phyloP scores from a whole-genome alignment of 2,888 invertebrate species.

The Stictocephala bisonia region DNA sequence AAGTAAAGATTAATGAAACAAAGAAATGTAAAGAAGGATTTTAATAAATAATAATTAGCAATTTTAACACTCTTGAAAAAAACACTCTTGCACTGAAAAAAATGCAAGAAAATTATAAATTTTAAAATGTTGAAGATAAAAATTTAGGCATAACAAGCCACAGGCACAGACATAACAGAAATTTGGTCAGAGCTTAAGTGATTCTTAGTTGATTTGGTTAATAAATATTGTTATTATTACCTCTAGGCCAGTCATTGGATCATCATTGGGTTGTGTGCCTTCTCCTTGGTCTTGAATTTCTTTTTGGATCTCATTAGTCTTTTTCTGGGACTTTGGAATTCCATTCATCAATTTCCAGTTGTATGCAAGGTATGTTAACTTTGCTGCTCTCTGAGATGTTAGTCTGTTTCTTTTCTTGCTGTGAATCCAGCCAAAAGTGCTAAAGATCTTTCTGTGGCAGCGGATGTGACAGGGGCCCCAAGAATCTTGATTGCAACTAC shows the following conservation, averaged over 20 bases:
- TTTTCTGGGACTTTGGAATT: slow-evolving; percentile 3
- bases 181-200: slow-evolving; percentile 23
- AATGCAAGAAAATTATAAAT: slow-evolving; percentile 21
- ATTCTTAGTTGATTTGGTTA: slow-evolving; percentile 20
- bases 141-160: slow-evolving; percentile 25
- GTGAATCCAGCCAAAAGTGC: slow-evolving; percentile 58
- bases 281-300: slow-evolving; percentile 24
- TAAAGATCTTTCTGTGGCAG: slow-evolving; percentile 58
- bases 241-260: not conserved
- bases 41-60: slow-evolving; percentile 19
- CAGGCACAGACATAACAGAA: slow-evolving; percentile 27
- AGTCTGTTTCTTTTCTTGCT: slow-evolving; percentile 57
- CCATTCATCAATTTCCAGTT: slow-evolving; percentile 31
- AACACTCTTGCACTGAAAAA: slow-evolving; percentile 10
- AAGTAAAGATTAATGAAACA: slow-evolving; percentile 27
- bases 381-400: slow-evolving; percentile 55
- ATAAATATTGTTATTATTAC: slow-evolving; percentile 30
- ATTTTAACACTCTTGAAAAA: slow-evolving; percentile 23
- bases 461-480: slow-evolving; percentile 34
- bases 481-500: slow-evolving; percentile 33
- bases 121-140: slow-evolving; percentile 27
- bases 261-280: slow-evolving; percentile 24
- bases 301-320: slow-evolving; percentile 20
- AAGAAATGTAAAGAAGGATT: slow-evolving; percentile 31
- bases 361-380: slow-evolving; percentile 38